phyloP scores from a whole-genome alignment of 2,888 invertebrate species.

The Scotopteryx bipunctaria region DNA sequence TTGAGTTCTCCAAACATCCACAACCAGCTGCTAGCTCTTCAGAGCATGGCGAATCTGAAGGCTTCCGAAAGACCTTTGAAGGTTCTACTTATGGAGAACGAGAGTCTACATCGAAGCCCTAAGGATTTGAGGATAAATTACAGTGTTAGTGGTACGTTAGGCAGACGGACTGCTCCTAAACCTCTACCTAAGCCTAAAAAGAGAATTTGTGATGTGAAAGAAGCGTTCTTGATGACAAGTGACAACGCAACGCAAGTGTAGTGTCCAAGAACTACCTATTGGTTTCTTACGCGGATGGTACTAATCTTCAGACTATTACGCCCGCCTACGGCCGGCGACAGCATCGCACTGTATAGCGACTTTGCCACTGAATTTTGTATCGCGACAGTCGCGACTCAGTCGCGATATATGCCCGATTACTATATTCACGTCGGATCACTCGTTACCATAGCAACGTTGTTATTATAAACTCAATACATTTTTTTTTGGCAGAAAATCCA shows the following conservation, averaged over 20 bases:
- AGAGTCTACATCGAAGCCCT: slow-evolving; percentile 57
- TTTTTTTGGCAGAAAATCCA: too few species aligned
- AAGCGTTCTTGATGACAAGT: slow-evolving; percentile 90
- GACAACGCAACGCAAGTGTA: slow-evolving; percentile 95
- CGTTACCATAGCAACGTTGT: too few species aligned
- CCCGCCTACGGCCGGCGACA: too few species aligned
- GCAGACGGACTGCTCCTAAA: slow-evolving; percentile 86
- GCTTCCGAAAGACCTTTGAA: slow-evolving; percentile 64
- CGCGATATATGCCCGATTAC: too few species aligned
- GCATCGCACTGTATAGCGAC: too few species aligned
- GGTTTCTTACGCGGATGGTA: too few species aligned
- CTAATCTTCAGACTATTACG: too few species aligned
- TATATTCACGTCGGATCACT: too few species aligned
- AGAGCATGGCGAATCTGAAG: slow-evolving; percentile 67
- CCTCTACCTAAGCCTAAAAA: slow-evolving; percentile 92
- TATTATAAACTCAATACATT: too few species aligned
- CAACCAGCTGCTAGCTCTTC: slow-evolving; percentile 72
- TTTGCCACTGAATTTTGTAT: too few species aligned
- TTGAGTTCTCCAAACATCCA: slow-evolving; percentile 80
- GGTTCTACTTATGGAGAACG: slow-evolving; percentile 66
- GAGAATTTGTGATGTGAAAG: slow-evolving; percentile 85
- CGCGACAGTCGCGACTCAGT: too few species aligned
- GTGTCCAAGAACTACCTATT: slow-evolving; percentile 35
- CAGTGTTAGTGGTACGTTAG: slow-evolving; percentile 64
- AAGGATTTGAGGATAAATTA: slow-evolving; percentile 61